Evolutionary conservation across 2,113 vertebrate species (phyloP).

Genomic region (zebrafish (Danio rerio)): DNA sequence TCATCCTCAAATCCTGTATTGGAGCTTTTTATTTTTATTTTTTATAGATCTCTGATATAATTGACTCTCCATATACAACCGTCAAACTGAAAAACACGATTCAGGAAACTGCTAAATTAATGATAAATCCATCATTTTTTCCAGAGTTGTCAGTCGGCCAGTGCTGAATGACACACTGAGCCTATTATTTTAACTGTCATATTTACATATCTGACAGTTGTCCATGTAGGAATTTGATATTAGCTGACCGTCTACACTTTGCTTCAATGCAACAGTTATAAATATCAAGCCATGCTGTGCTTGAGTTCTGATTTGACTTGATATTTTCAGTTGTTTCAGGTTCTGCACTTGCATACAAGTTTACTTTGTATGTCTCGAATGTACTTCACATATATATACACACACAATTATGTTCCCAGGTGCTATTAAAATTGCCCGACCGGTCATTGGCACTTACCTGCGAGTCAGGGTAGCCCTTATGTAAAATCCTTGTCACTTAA

Average conservation of each 20-base stretch:
- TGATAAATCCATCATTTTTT: constrained; percentile 64
- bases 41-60: neutral
- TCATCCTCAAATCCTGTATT: constrained; percentile 10
- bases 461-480: constrained; percentile 4
- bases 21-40: too few species aligned
- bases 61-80: neutral
- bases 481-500: constrained; percentile 22
- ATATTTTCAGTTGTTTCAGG: neutral
- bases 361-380: constrained; percentile 3
- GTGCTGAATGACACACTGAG: neutral
- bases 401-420: neutral
- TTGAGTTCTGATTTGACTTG: neutral
- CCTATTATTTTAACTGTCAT: constrained; percentile 40
- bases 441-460: constrained; percentile 8
- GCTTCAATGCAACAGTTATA: neutral
- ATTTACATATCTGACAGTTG: constrained; percentile 19
- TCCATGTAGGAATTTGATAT: constrained; percentile 48
- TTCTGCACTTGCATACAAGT: neutral
- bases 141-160: constrained; percentile 60
- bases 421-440: constrained; percentile 21
- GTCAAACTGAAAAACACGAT: constrained; percentile 28
- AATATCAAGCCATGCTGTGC: neutral
- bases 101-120: constrained; percentile 68
- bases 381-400: neutral
- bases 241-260: constrained; percentile 25